Base-by-base conservation (phyloP, 2,888 invertebrate genomes). In the Volucella bombylans region DNA sequence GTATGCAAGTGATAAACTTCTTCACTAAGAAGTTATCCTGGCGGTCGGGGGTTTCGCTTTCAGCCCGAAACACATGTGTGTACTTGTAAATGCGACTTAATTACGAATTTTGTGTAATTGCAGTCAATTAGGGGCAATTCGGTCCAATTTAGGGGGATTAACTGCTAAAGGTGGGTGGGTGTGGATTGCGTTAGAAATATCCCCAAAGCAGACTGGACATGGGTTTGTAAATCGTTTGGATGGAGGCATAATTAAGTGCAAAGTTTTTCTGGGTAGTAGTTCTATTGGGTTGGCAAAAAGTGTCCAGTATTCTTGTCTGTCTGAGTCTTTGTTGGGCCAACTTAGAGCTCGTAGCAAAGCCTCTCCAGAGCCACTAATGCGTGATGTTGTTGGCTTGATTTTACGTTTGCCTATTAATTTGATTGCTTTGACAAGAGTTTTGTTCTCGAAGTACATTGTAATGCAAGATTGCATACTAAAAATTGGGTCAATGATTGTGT, bases 111-210 rank as follows among this genome's bases (percentile, higher is more conserved):
- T 59, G 12, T 71, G 54, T 43, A 54, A 77, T 82, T 77, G 76
- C n/a, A 65, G 64, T 65, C 77, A 82, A 77, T 82, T 77, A 77
- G 71, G 59, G n/a, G 52, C 52, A 47, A 77, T 59, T 81, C 31
- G 6, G 31, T 50, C 49, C 41, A 50, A 55, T 59, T 49, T 55
- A 68, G 18, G 43, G 52, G 68, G 74, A 80, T 80, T 74, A 55
- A 55, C 12, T 10, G 38, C 1, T 2, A 14, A 0, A 9, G 10
- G 80, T 80, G 80, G 10, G 80, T 80, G 80, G 80, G 80, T 62
- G 68, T 57, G 55, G n/a, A 61, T 15, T 72, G 49, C 12, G 67
- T 62, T 57, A 31, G 49, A 57, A 41, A 23, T 57, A 8, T 3
- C 45, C 8, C 41, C 41, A 10, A 67, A 47, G n/a, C 4, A 50